Evolutionary conservation across 2,888 invertebrate species (phyloP), one percentile per base, ranked within the genome.

Genomic region (Cacoxenus indagator): DNA sequence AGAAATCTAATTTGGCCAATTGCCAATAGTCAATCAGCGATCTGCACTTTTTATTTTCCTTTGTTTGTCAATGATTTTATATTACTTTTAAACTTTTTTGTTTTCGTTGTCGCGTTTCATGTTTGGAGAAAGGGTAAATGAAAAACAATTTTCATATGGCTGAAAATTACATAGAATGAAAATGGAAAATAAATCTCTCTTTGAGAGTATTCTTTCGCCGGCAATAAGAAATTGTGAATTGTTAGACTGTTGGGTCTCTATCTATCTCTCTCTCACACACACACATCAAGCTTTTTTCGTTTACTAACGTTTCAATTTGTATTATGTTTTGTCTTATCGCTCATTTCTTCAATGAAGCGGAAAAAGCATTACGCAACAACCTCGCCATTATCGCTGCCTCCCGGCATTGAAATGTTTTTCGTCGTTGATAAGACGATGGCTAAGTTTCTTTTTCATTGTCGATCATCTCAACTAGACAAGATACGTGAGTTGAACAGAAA

Each of bases 91-190:
- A 48, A 19, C 2, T 2, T 48, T 48, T 48, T 8, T 48, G 8
- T 48, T 1, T 48, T 17, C 8, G 8, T 8, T 51, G 8, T 19
- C 51, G 70, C 71, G 46, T 64, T 72, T 55, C 55, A 9, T 59
- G 6, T 31, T 48, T 48, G 14, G 48, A 19, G 19, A 72, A 80
- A 76, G 82, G 81, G 73, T 76, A 78, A 83, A 79, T 84, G 81
- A 83, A 83, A 79, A 80, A 82, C 83, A 75, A 79, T 75, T 76
- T 45, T 29, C 65, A 67, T 67, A 22, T 26, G 9, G 45, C 65
- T 65, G 9, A 31, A n/a, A 51, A 67, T 68, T 55, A 22, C 57
- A 69, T 68, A 69, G 51, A 67, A 14, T 59, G 29, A 17, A 26
- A n/a, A 24, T 68, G 26, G 27, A n/a, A n/a, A n/a, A n/a, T n/a